A percentile compares a stretch with the other conserved stretches of the same genome.
These are phyloP conservation scores for Equus przewalskii DNA, from an alignment of 2,113 vertebrate genomes.

Conservation along the genomic window DNA sequence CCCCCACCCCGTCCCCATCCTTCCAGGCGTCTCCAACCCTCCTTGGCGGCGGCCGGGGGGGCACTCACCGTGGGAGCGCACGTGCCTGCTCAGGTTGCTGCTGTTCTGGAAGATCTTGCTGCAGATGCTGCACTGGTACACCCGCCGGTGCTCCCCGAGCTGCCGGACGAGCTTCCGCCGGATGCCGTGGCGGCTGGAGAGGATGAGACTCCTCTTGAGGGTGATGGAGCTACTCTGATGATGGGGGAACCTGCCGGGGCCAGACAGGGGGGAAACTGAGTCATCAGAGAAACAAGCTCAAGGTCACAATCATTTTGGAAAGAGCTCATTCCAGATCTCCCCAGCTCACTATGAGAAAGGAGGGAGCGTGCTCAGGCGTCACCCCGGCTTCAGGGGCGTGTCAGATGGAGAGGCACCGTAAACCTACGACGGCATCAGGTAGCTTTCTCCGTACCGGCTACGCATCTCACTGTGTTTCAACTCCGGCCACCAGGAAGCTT, in stretches of 20 bases:
- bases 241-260: conserved; percentile 87
- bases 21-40: accelerated
- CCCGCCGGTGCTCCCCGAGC: conserved; percentile 94
- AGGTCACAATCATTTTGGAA: not conserved
- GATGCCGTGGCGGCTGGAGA: conserved; percentile 89
- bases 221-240: conserved; percentile 85
- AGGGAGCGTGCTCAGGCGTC: accelerated
- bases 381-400: accelerated
- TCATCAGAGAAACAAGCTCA: accelerated
- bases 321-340: accelerated
- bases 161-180: conserved; percentile 90
- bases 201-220: conserved; percentile 89
- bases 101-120: conserved; percentile 99
- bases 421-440: accelerated
- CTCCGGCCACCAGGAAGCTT: not conserved
- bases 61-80: conserved; percentile 96
- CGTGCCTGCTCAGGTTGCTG: conserved; percentile 99
- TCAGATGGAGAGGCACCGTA: not conserved
- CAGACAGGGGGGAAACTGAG: accelerated
- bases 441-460: not conserved
- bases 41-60: accelerated
- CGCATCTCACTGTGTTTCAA: accelerated
- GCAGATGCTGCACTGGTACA: conserved; percentile 96
- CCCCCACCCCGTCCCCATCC: not conserved
- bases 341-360: accelerated